These are phyloP conservation scores for Trissoscelio sp. DNA, from an alignment of 2,888 invertebrate species.

Conservation along the genomic window DNA sequence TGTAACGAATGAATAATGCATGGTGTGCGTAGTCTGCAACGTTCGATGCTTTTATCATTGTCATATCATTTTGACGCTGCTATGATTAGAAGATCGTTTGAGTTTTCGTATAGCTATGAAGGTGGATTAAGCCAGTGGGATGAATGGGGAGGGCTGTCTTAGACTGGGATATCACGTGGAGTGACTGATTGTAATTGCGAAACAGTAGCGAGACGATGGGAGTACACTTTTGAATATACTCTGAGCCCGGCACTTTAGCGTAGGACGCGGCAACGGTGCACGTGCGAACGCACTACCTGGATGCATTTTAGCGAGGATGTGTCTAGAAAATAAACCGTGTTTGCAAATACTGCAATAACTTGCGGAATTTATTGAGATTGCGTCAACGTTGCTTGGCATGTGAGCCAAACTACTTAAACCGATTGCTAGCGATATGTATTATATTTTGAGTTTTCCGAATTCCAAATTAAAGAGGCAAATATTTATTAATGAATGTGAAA, in stretches of 20 bases:
- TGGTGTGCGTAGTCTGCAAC: constrained; percentile 74
- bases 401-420: neutral
- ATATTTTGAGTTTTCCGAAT: too few species aligned
- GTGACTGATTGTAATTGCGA: constrained; percentile 78
- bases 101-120: constrained; percentile 13
- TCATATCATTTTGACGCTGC: constrained; percentile 73
- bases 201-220: constrained; percentile 75
- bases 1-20: constrained; percentile 80
- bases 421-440: too few species aligned
- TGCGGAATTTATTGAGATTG: constrained; percentile 8
- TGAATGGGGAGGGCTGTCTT: constrained; percentile 26
- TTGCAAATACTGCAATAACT: neutral
- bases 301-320: neutral
- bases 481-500: too few species aligned
- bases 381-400: neutral
- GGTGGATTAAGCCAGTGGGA: constrained; percentile 52
- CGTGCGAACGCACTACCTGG: constrained; percentile 5
- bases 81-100: constrained; percentile 73
- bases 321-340: neutral
- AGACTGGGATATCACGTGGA: constrained; percentile 53
- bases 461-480: too few species aligned
- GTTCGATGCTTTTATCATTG: constrained; percentile 72
- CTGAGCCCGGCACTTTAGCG: constrained; percentile 31
- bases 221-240: constrained; percentile 33
- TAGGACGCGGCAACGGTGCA: constrained; percentile 31